A percentile compares a stretch with the other conserved stretches of the same genome.
These are phyloP conservation scores for Clarias batrachus DNA, from an alignment of 2,113 vertebrate species.

Conservation along the genomic window DNA sequence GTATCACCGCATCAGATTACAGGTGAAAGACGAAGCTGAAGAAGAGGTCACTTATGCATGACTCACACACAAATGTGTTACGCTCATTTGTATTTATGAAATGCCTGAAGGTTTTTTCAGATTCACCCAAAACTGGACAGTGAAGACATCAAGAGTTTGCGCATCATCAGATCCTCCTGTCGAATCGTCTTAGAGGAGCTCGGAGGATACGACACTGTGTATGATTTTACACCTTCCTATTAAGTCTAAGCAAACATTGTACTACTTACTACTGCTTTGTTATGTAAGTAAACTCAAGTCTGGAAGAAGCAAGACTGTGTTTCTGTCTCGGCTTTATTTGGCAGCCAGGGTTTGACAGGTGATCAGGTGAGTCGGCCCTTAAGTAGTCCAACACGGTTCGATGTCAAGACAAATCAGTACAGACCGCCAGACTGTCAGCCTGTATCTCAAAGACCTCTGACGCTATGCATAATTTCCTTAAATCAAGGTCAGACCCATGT, in stretches of 20 bases:
- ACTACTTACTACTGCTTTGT: slow-evolving; percentile 60
- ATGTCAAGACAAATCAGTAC: slow-evolving; percentile 62
- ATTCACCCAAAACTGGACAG: slow-evolving; percentile 57
- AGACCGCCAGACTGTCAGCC: slow-evolving; percentile 64
- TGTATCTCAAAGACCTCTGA: slow-evolving; percentile 57
- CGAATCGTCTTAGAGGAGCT: slow-evolving; percentile 66
- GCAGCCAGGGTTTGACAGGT: slow-evolving; percentile 41
- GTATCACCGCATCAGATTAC: slow-evolving; percentile 70
- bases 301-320: slow-evolving; percentile 43
- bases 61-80: slow-evolving; percentile 20
- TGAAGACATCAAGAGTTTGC: slow-evolving; percentile 50
- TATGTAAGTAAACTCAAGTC: slow-evolving; percentile 50
- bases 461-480: slow-evolving; percentile 75
- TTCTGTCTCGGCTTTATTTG: slow-evolving; percentile 36
- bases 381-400: slow-evolving; percentile 56
- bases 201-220: slow-evolving; percentile 52
- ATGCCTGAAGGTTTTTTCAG: background rate
- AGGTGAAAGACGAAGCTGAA: slow-evolving; percentile 66
- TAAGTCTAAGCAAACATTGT: slow-evolving; percentile 56
- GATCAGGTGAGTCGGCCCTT: slow-evolving; percentile 38
- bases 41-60: slow-evolving; percentile 39
- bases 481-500: slow-evolving; percentile 65
- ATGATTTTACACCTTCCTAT: slow-evolving; percentile 57
- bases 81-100: background rate
- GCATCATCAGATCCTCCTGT: slow-evolving; percentile 62